Evolutionary conservation across 2,113 vertebrate genomes (phyloP).

Genomic region (Zosterops borbonicus): DNA sequence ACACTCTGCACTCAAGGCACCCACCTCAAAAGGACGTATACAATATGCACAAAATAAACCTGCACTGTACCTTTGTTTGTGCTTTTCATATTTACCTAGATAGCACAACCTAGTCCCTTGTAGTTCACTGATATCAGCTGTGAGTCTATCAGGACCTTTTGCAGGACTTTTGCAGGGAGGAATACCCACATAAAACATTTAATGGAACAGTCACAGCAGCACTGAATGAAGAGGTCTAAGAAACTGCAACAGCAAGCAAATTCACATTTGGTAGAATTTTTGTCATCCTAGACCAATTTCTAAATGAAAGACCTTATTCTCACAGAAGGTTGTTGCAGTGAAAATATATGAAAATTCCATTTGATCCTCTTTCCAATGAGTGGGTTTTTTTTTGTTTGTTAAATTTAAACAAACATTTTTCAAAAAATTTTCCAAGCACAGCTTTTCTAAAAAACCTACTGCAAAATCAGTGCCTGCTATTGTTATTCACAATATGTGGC

Average conservation of each 20-base stretch:
- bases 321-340: not conserved
- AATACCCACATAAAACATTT: not conserved
- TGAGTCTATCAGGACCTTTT: not conserved
- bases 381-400: not conserved
- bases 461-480: not conserved
- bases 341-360: not conserved
- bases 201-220: not conserved
- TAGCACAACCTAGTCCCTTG: too few species aligned
- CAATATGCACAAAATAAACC: accelerated
- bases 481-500: not conserved
- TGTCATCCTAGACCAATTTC: not conserved
- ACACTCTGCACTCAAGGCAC: not conserved
- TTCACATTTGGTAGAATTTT: not conserved
- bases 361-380: not conserved
- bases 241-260: not conserved
- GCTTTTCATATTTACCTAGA: not conserved
- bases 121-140: not conserved
- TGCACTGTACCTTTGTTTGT: not conserved
- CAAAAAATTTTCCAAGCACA: not conserved
- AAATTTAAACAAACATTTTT: not conserved
- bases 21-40: not conserved
- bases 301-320: not conserved
- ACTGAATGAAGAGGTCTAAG: not conserved
- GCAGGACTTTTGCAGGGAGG: not conserved
- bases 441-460: not conserved